Conservation (phyloP, 2,113 vertebrate genomes). For the Gymnorhina tibicen region DNA sequence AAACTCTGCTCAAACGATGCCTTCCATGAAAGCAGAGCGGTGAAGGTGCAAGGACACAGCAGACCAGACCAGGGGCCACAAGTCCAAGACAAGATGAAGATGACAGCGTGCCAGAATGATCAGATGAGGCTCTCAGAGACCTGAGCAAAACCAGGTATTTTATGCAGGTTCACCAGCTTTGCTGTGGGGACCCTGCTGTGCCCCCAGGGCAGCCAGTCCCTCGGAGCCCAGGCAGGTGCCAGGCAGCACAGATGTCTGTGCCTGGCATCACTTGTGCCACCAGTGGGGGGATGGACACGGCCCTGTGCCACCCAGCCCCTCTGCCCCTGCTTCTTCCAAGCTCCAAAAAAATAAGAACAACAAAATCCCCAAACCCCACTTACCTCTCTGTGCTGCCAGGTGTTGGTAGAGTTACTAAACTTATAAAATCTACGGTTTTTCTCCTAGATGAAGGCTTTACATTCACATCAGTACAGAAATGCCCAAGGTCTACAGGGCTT, state of each 20-base stretch:
- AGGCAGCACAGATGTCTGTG: background rate
- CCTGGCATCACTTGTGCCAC: fast-evolving
- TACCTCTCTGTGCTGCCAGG: background rate
- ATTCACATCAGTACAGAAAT: background rate
- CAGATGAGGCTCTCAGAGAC: fast-evolving
- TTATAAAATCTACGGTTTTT: background rate
- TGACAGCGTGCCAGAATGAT: fast-evolving
- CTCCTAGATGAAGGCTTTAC: background rate
- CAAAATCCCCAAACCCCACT: background rate
- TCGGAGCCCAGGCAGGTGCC: fast-evolving
- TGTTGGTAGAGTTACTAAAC: background rate
- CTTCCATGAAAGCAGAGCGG: background rate
- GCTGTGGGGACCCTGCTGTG: background rate
- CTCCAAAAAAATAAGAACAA: background rate
- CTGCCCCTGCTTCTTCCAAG: background rate
- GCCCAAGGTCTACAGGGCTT: background rate
- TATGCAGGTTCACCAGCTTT: background rate
- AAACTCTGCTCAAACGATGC: background rate
- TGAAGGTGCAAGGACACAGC: background rate
- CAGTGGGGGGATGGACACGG: background rate
- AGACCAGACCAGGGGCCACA: background rate
- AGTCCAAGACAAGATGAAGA: background rate
- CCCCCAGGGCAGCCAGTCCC: background rate
- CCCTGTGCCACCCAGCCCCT: background rate
- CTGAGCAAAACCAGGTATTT: background rate